Percentiles rank a stretch among this genome's conserved stretches.
Evolutionary conservation across 2,113 vertebrate species (phyloP).

Genomic region (Ochotona curzoniae): DNA sequence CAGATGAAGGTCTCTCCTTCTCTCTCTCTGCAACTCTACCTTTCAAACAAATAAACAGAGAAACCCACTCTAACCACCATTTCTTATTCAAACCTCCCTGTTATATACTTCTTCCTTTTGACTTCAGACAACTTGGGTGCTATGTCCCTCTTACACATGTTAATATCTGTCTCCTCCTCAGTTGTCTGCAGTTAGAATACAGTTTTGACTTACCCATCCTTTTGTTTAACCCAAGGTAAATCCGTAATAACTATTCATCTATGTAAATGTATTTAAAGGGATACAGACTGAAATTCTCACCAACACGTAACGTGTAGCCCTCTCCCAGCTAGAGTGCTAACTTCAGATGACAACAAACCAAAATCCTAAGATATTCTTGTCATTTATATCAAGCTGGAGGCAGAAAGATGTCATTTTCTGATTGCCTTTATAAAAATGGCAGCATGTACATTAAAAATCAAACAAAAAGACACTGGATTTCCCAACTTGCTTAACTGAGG

Average conservation of each 20-base stretch:
- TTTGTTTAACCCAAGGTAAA: background rate
- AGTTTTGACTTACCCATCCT: background rate
- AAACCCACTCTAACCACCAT: background rate
- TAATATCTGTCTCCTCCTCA: background rate
- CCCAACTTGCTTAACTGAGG: slow-evolving; percentile 43
- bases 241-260: background rate
- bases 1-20: no score
- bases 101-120: background rate
- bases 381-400: background rate
- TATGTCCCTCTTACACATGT: background rate
- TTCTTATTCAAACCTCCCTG: background rate
- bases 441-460: background rate
- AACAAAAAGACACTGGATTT: background rate
- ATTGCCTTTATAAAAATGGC: background rate
- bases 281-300: slow-evolving; percentile 11
- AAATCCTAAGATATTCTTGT: background rate
- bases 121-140: background rate
- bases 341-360: background rate
- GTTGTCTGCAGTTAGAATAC: background rate
- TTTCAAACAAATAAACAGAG: no score
- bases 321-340: background rate
- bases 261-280: background rate
- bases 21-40: no score
- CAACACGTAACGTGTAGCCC: background rate
- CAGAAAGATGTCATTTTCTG: slow-evolving; percentile 10